Base-by-base conservation (phyloP, 2,888 invertebrate species). In the Cosmopolites sordidus region DNA sequence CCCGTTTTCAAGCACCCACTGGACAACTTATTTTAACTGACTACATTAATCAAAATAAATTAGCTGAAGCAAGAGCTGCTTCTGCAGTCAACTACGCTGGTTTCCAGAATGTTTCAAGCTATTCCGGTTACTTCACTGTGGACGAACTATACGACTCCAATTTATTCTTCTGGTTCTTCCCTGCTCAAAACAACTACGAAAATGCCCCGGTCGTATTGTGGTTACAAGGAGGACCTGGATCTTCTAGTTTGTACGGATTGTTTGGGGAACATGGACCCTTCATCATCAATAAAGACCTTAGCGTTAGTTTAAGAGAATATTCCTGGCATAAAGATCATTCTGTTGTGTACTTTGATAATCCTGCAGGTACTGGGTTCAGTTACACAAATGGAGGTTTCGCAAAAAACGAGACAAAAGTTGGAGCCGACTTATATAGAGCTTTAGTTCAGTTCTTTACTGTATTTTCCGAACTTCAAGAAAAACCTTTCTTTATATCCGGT, bases 331-430 rank as follows among this genome's bases (percentile, higher is more conserved):
- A 49, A 14, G 44, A 48, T 9, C 58, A 61, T 37, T 59, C 58
- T 65, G 71, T 94, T 37, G 78, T 94, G 43, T 94, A 89, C 69
- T 86, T 94, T 49, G 94, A 94, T 68, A 93, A 92, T 71, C 94
- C 94, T 0, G 93, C 90, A 1, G 92, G 92, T 1, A 87, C 92
- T 1, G 94, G 94, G 0, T 94, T 86, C 69, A 93, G 92, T 72
- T 93, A 90, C 66, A 91, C 93, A 0, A 80, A 84, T 1, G 79
- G 73, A 47, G 92, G 93, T 0, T 94, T 88, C 72, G 87, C 88
- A 8, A 81, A 76, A 1, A 85, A 90, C 69, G 86, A 94, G 72
- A 82, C 80, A 0, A 83, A 87, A 68, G 89, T 95, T 1, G 93
- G 88, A 0, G 79, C 81, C 42, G 85, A 94, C 69, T 71, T 95